These are phyloP conservation scores for Pemphigus obesinymphae DNA, from an alignment of 1,140 invertebrate species.

Conservation along the genomic window DNA sequence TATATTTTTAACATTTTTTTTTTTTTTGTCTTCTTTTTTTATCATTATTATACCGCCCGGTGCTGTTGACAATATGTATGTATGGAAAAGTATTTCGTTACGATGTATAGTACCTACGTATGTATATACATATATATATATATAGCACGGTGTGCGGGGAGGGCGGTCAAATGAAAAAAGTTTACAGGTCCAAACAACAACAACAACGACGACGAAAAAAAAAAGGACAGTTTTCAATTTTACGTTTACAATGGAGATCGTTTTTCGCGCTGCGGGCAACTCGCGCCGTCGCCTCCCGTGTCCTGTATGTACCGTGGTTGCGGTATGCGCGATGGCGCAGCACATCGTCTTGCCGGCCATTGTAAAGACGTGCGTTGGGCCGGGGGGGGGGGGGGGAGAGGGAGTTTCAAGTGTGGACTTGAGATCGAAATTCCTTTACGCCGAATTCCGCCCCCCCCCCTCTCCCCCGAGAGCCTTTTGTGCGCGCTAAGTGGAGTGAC, in stretches of 20 bases:
- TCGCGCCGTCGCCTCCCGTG: background rate
- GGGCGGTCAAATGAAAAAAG: background rate
- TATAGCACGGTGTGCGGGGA: background rate
- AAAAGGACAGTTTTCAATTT: conserved; percentile 31
- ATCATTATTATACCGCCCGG: background rate
- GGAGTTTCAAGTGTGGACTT: no score
- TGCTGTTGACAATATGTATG: background rate
- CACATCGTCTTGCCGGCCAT: no score
- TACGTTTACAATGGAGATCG: conserved; percentile 31
- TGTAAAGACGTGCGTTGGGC: background rate
- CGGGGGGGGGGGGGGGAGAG: background rate
- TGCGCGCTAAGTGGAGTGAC: conserved; percentile 27
- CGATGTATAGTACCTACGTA: no score
- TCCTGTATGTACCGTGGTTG: background rate
- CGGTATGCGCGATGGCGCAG: background rate
- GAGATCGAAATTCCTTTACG: background rate
- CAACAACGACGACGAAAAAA: background rate
- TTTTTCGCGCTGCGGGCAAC: conserved; percentile 33
- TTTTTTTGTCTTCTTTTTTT: no score
- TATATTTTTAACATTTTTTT: no score
- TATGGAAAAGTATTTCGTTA: background rate
- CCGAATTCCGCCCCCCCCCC: background rate
- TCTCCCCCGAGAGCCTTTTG: background rate
- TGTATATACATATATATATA: background rate
- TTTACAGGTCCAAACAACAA: no score